Conservation (phyloP, 1,140 invertebrate species). For the Campoletis sonorensis region DNA sequence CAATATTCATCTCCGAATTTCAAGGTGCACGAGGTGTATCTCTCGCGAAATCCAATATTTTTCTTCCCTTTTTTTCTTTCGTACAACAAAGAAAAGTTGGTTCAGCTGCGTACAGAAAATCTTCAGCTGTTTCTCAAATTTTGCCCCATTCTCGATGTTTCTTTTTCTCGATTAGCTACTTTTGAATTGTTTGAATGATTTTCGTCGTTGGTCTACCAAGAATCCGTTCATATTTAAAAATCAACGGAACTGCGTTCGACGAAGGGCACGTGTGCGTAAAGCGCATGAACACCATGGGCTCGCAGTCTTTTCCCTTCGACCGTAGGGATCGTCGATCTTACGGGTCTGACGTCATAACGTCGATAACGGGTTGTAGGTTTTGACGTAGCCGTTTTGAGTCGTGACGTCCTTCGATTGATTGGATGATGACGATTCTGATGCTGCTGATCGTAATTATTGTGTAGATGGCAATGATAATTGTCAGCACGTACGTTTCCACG, state of each 20-base stretch:
- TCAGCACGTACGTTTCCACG: conserved; percentile 37
- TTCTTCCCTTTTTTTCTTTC: background rate
- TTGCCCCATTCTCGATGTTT: background rate
- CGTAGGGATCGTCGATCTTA: conserved; percentile 9
- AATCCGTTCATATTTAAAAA: background rate
- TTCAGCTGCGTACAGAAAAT: background rate
- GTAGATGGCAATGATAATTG: background rate
- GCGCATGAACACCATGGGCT: conserved; percentile 54
- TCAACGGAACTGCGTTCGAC: conserved; percentile 21
- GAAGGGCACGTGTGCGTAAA: conserved; percentile 52
- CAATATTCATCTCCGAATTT: too few species aligned
- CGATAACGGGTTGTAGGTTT: conserved; percentile 44
- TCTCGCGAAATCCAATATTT: background rate
- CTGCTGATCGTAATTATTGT: conserved; percentile 12
- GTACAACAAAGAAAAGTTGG: background rate
- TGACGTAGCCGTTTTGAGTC: conserved; percentile 34
- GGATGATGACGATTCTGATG: conserved; percentile 21
- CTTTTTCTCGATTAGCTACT: background rate
- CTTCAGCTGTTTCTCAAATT: background rate
- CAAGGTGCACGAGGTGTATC: too few species aligned
- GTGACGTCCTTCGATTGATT: conserved; percentile 32
- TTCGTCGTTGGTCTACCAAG: background rate
- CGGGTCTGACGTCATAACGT: conserved; percentile 48
- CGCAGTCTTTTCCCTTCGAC: conserved; percentile 48
- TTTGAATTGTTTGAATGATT: background rate